Conservation (phyloP, 2,113 vertebrate species). For the Orientallactaga bullata region DNA sequence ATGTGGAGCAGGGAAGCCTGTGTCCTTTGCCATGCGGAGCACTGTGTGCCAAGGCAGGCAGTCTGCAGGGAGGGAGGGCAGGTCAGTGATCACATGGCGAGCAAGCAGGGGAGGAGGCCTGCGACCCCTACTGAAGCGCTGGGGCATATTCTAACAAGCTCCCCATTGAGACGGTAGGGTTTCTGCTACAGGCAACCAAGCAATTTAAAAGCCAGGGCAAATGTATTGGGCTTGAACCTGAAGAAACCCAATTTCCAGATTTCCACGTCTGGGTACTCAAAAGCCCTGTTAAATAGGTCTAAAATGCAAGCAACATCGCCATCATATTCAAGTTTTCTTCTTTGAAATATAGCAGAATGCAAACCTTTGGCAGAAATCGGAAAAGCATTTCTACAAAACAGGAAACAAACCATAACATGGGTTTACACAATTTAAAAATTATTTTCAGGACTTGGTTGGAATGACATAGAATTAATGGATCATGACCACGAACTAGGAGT, state of each 20-base stretch:
- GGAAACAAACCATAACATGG: not conserved
- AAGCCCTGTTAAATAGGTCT: not conserved
- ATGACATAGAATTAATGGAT: not conserved
- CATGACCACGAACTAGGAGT: not conserved
- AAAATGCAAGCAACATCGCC: not conserved
- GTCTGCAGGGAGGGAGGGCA: not conserved
- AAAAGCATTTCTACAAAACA: not conserved
- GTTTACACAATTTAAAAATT: not conserved
- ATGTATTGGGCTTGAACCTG: not conserved
- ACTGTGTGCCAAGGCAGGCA: not conserved
- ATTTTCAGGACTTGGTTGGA: not conserved
- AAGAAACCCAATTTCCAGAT: not conserved
- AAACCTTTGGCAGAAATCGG: not conserved
- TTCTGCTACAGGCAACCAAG: not conserved
- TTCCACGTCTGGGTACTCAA: not conserved
- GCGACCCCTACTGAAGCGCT: not conserved
- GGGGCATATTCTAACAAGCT: not conserved
- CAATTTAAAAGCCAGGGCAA: not conserved
- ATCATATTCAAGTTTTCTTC: not conserved
- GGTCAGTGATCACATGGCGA: fast-evolving
- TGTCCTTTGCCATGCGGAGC: too few relatives aligned
- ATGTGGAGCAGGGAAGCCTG: fast-evolving
- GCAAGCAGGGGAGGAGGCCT: fast-evolving
- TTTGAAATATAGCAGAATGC: not conserved
- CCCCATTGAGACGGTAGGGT: not conserved